Evolutionary conservation across 64 coral and sea anemone genomes (phyloP).

Genomic region (Platygyra sinensis): DNA sequence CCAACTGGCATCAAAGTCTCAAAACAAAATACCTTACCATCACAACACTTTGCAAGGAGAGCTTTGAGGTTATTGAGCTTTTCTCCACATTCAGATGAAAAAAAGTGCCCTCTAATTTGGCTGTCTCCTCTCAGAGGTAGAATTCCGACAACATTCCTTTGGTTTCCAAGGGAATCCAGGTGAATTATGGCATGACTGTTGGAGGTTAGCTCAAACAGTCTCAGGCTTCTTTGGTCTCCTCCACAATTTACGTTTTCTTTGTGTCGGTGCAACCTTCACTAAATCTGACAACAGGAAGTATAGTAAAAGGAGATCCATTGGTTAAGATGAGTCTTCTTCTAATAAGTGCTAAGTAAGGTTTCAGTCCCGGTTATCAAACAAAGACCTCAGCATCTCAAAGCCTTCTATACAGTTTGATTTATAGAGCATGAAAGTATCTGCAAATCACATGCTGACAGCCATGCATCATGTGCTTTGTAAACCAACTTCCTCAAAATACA

Average conservation of each 20-base stretch:
- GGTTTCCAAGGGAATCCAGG: not conserved
- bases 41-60: conserved; percentile 18
- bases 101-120: not conserved
- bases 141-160: conserved; percentile 16
- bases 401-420: no score
- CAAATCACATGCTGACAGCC: not conserved
- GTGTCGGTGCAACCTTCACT: not conserved
- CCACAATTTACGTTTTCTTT: not conserved
- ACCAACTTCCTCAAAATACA: no score
- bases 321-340: no score
- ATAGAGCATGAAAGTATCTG: no score
- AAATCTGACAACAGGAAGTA: not conserved
- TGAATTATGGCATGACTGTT: conserved; percentile 15
- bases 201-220: not conserved
- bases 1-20: no score
- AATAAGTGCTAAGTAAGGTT: no score
- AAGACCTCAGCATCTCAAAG: no score
- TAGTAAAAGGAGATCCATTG: not conserved
- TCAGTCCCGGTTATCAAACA: no score
- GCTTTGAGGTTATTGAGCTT: not conserved
- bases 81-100: not conserved
- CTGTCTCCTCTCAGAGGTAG: not conserved
- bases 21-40: not conserved
- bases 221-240: not conserved
- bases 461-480: not conserved